A percentile compares a stretch with the other conserved stretches of the same genome.
phyloP scores from a whole-genome alignment of 1,140 invertebrate species.

The Cydia splendana region DNA sequence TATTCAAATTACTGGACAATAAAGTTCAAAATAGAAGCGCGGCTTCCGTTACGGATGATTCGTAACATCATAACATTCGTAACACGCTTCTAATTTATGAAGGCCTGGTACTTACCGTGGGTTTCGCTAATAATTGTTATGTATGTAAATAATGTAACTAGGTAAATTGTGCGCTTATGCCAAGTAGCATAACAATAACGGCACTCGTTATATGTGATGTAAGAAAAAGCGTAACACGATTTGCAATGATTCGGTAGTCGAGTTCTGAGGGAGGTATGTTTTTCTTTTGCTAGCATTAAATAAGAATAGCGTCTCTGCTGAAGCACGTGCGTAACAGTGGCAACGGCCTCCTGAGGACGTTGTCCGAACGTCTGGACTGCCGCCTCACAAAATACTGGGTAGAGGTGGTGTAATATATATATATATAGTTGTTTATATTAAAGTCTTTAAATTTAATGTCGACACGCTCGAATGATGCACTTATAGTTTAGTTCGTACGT shows the following conservation, averaged over 20 bases:
- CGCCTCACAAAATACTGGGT: too few species aligned
- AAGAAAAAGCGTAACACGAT: conserved; percentile 40
- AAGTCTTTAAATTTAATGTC: too few species aligned
- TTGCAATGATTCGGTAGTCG: not conserved
- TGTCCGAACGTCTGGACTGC: too few species aligned
- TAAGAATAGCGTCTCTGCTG: too few species aligned
- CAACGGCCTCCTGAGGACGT: too few species aligned
- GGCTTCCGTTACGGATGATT: conserved; percentile 4
- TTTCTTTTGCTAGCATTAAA: too few species aligned
- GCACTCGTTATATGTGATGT: not conserved
- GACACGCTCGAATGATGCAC: too few species aligned
- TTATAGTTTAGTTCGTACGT: too few species aligned
- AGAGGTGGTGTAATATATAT: too few species aligned
- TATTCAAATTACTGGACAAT: not conserved
- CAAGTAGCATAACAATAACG: not conserved
- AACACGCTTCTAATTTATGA: conserved; percentile 37
- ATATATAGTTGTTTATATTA: too few species aligned
- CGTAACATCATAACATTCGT: conserved; percentile 11
- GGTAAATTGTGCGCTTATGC: conserved; percentile 31
- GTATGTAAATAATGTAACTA: conserved; percentile 27
- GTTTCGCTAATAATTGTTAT: conserved; percentile 22
- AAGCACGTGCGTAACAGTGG: too few species aligned
- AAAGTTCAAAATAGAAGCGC: not conserved
- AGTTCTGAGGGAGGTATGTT: not conserved
- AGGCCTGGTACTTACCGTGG: conserved; percentile 35